These are phyloP conservation scores for Xenopus borealis DNA, from an alignment of 2,113 vertebrate species.

Conservation along the genomic window DNA sequence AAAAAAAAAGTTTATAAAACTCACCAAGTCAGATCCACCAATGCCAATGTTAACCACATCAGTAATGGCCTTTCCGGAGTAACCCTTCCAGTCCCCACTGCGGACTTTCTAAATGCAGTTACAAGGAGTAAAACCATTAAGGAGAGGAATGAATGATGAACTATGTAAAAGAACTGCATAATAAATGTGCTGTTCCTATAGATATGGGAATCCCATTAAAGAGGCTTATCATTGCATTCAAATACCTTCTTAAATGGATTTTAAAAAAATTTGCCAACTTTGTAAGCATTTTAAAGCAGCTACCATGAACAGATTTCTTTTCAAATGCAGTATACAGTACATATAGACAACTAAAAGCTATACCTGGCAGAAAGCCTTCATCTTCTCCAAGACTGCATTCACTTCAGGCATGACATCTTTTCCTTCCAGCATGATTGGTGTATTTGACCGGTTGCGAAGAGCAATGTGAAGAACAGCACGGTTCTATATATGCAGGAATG, in stretches of 20 bases:
- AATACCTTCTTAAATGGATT: neutral
- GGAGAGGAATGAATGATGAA: neutral
- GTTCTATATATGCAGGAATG: constrained; percentile 47
- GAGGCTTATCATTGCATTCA: no score
- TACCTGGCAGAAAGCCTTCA: constrained; percentile 93
- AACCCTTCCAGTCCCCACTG: constrained; percentile 92
- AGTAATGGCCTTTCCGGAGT: constrained; percentile 85
- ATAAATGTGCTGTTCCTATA: neutral
- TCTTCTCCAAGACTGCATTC: constrained; percentile 91
- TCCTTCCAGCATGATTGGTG: constrained; percentile 78
- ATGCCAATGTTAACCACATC: constrained; percentile 94
- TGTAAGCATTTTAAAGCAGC: no score
- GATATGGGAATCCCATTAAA: neutral
- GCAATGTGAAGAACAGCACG: constrained; percentile 93
- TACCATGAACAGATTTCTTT: no score
- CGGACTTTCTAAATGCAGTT: constrained; percentile 75
- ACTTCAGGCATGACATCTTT: constrained; percentile 94
- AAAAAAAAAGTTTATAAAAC: constrained; percentile 25
- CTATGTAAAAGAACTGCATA: accelerated
- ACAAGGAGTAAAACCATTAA: neutral
- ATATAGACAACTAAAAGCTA: no score
- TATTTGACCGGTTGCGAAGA: constrained; percentile 88
- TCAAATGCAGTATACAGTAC: no score
- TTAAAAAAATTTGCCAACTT: neutral
- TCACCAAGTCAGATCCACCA: constrained; percentile 93